Evolutionary conservation across 2,888 invertebrate species (phyloP).

Genomic region (Tetrapedia diversipes): DNA sequence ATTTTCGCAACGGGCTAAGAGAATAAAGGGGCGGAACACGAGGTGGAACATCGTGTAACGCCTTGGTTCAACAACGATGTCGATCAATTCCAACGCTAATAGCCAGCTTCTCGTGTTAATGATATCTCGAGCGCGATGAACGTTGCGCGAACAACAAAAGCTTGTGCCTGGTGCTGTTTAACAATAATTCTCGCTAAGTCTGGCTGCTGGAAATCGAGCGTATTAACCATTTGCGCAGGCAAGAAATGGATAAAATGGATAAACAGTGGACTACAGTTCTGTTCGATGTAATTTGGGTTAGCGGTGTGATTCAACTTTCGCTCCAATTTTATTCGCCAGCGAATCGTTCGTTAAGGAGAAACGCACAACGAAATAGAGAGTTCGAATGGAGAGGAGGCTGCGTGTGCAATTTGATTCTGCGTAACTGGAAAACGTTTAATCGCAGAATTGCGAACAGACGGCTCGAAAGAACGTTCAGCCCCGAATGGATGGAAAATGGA

Average conservation of each 20-base stretch:
- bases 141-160: neutral
- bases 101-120: constrained; percentile 14
- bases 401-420: constrained; percentile 14
- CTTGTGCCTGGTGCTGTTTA: neutral
- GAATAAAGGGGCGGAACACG: neutral
- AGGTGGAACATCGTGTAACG: neutral
- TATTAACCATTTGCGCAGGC: too few relatives aligned
- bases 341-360: constrained; percentile 26
- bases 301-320: neutral
- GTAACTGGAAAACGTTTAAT: constrained; percentile 32
- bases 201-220: neutral
- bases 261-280: too few relatives aligned
- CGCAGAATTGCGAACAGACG: constrained; percentile 8
- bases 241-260: too few relatives aligned
- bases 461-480: neutral
- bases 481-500: neutral
- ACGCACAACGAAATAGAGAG: constrained; percentile 37
- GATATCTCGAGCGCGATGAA: neutral
- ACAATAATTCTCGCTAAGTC: neutral
- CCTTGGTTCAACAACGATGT: neutral
- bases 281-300: constrained; percentile 5
- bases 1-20: neutral
- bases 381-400: constrained; percentile 17
- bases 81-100: constrained; percentile 23
- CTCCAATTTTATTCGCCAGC: constrained; percentile 10